Evolutionary conservation across 2,888 invertebrate genomes (phyloP).

Genomic region (Sialis fuliginosa): DNA sequence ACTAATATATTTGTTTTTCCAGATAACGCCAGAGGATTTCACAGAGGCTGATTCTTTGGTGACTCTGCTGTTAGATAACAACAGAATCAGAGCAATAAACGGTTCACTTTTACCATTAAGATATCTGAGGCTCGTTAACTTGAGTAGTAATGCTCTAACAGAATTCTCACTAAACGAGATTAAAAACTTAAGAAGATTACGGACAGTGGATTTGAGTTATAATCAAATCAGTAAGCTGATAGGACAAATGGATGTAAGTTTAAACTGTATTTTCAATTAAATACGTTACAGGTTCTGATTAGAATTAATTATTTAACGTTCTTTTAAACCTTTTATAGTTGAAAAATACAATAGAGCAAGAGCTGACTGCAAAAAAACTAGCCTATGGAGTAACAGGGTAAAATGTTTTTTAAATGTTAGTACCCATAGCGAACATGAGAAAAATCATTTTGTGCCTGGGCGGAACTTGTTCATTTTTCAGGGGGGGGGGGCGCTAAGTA

Average conservation of each 20-base stretch:
- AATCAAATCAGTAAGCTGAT: conserved; percentile 51
- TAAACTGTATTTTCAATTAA: not conserved
- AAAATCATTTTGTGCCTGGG: too few relatives aligned
- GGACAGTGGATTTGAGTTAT: conserved; percentile 55
- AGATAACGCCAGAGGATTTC: conserved; percentile 62
- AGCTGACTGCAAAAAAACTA: too few relatives aligned
- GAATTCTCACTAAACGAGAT: conserved; percentile 70
- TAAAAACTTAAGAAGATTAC: conserved; percentile 51
- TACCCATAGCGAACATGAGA: too few relatives aligned
- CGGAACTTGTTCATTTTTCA: too few relatives aligned
- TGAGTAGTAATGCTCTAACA: conserved; percentile 55
- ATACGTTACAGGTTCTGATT: not conserved
- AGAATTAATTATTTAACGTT: not conserved
- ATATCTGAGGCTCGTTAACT: conserved; percentile 48
- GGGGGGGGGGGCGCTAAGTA: too few relatives aligned
- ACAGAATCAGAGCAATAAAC: conserved; percentile 51
- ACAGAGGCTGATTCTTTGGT: conserved; percentile 48
- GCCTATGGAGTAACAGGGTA: too few relatives aligned
- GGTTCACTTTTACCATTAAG: conserved; percentile 52
- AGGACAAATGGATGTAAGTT: conserved; percentile 43
- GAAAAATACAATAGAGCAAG: too few relatives aligned
- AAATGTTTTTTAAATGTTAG: too few relatives aligned
- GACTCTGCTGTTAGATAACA: conserved; percentile 53
- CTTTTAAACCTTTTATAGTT: too few relatives aligned
- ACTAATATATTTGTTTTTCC: conserved; percentile 10